Evolutionary conservation across 1,140 invertebrate genomes (phyloP).

Genomic region (Papilio dardanus): DNA sequence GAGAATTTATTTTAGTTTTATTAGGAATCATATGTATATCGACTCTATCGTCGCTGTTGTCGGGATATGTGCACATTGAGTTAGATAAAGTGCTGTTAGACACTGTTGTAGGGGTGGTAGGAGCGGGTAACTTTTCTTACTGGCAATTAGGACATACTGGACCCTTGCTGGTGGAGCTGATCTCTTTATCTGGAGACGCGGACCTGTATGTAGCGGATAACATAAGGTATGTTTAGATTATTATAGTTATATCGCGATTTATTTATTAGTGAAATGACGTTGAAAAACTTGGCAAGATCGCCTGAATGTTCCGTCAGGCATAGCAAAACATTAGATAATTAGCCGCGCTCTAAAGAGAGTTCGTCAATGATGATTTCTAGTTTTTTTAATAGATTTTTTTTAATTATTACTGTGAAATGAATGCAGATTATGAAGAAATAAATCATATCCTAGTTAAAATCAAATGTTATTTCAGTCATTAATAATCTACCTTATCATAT

Average conservation of each 20-base stretch:
- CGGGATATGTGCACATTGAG: slow-evolving; percentile 52
- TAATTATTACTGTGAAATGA: too few relatives aligned
- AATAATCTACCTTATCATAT: too few relatives aligned
- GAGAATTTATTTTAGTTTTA: slow-evolving; percentile 63
- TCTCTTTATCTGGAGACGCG: slow-evolving; percentile 66
- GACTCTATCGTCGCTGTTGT: slow-evolving; percentile 57
- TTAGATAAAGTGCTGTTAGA: slow-evolving; percentile 64
- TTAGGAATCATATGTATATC: slow-evolving; percentile 64
- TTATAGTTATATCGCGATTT: not conserved
- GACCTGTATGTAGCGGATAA: slow-evolving; percentile 72
- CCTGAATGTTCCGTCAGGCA: too few relatives aligned
- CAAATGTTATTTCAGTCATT: too few relatives aligned
- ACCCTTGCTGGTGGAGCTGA: slow-evolving; percentile 66
- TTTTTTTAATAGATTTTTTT: too few relatives aligned
- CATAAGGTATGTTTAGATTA: slow-evolving; percentile 52
- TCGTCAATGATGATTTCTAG: too few relatives aligned
- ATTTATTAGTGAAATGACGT: not conserved
- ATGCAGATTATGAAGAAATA: too few relatives aligned
- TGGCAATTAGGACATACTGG: slow-evolving; percentile 71
- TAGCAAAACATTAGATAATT: too few relatives aligned
- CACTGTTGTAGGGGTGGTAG: slow-evolving; percentile 61
- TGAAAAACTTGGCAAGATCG: too few relatives aligned
- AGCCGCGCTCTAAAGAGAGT: too few relatives aligned
- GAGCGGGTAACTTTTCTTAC: slow-evolving; percentile 73
- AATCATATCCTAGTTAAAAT: too few relatives aligned